Percentiles rank a stretch among this genome's conserved stretches.
Evolutionary conservation across 1,140 invertebrate species (phyloP).

Genomic region (Lepidurus apus): DNA sequence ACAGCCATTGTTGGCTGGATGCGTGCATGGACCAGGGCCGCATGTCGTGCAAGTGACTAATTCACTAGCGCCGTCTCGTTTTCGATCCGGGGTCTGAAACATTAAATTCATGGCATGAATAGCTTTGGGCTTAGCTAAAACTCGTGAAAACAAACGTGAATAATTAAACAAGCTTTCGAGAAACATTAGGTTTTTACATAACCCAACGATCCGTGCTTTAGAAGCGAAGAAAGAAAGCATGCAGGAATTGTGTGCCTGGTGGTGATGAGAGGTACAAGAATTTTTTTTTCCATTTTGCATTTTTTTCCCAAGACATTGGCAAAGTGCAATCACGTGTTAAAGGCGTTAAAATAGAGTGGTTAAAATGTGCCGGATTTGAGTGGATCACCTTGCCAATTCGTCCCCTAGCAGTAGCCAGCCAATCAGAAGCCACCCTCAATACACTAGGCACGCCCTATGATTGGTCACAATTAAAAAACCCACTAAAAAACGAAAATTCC

Average conservation of each 20-base stretch:
- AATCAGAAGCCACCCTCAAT: conserved; percentile 23
- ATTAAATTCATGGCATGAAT: background rate
- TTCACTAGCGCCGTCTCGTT: conserved; percentile 52
- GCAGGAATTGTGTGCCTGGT: conserved; percentile 6
- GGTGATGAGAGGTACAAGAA: background rate
- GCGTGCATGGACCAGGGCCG: conserved; percentile 65
- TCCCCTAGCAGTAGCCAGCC: conserved; percentile 24
- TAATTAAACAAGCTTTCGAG: background rate
- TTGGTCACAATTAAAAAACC: conserved; percentile 25
- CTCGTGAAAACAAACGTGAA: conserved; percentile 18
- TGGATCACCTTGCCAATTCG: conserved; percentile 30
- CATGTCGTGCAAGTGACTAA: conserved; percentile 74
- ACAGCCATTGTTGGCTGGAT: conserved; percentile 77
- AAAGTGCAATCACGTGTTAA: conserved; percentile 14
- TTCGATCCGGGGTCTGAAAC: conserved; percentile 24
- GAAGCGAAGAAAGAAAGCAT: background rate
- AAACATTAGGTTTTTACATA: conserved; percentile 2
- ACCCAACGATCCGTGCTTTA: background rate
- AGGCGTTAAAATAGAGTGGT: background rate
- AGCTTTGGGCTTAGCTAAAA: background rate
- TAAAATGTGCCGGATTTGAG: conserved; percentile 7
- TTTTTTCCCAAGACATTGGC: background rate
- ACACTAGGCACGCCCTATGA: conserved; percentile 32
- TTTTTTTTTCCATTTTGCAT: too few species aligned
- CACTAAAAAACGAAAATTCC: conserved; percentile 26